phyloP scores from a whole-genome alignment of 2,797 vertebrate species.

The Parambassis ranga region DNA sequence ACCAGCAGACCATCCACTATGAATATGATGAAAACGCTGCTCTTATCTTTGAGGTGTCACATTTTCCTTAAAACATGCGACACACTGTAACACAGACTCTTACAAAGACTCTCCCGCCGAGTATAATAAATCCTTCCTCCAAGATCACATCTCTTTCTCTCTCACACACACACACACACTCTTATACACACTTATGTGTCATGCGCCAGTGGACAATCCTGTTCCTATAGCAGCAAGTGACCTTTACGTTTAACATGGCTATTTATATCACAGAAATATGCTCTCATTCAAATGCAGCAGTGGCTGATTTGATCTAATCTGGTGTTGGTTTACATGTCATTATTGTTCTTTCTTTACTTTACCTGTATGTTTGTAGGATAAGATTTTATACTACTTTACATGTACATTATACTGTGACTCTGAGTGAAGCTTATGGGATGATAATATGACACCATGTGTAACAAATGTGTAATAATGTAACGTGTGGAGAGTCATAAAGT shows the following conservation, averaged over 20 bases:
- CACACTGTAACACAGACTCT: background rate
- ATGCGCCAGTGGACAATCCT: background rate
- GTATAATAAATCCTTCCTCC: background rate
- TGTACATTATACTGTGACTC: no score
- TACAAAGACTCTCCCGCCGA: background rate
- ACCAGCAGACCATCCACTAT: background rate
- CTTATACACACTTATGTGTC: background rate
- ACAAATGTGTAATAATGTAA: no score
- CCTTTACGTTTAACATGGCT: background rate
- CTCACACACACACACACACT: background rate
- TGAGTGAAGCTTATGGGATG: no score
- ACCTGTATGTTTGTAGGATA: no score
- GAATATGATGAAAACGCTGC: background rate
- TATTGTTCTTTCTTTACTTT: no score
- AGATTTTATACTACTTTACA: background rate
- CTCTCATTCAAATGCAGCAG: background rate
- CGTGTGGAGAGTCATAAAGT: no score
- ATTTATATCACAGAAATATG: background rate
- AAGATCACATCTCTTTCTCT: background rate
- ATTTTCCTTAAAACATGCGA: constrained; percentile 8
- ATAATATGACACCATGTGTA: background rate
- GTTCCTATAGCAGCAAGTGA: constrained; percentile 13
- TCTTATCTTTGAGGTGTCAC: constrained; percentile 7
- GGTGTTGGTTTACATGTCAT: no score
- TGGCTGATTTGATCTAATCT: no score